These are phyloP conservation scores for Lithophane leautieri DNA, from an alignment of 2,888 invertebrate genomes.

Conservation along the genomic window DNA sequence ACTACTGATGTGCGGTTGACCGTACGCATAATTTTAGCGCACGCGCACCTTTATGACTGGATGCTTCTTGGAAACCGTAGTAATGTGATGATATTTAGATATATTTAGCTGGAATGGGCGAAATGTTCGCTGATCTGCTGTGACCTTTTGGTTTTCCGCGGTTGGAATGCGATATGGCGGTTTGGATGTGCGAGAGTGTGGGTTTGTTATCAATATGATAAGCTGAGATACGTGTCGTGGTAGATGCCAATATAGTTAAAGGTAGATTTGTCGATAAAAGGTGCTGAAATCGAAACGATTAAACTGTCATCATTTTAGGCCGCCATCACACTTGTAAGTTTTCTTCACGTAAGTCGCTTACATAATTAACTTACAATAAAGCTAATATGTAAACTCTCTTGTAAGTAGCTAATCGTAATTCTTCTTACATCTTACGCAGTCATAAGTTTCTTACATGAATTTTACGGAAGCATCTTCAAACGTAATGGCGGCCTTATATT, in stretches of 20 bases:
- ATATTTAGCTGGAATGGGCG: conserved; percentile 43
- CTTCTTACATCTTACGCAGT: too few relatives aligned
- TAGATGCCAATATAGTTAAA: neutral
- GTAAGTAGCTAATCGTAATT: too few relatives aligned
- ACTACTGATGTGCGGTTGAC: conserved; percentile 28
- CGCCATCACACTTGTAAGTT: too few relatives aligned
- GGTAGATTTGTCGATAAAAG: too few relatives aligned
- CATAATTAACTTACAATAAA: too few relatives aligned
- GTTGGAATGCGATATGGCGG: conserved; percentile 14
- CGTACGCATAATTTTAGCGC: conserved; percentile 77
- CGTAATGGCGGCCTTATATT: neutral
- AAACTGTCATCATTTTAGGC: neutral
- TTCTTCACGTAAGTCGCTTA: too few relatives aligned
- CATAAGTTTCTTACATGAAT: too few relatives aligned
- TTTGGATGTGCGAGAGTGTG: neutral
- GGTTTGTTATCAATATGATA: conserved; percentile 26
- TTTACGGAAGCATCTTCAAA: too few relatives aligned
- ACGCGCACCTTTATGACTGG: conserved; percentile 72
- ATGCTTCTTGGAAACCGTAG: conserved; percentile 58
- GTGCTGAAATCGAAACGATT: too few relatives aligned
- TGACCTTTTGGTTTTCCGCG: conserved; percentile 41
- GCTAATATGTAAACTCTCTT: too few relatives aligned
- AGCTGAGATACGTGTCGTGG: neutral
- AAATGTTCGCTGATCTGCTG: conserved; percentile 43
- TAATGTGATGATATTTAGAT: conserved; percentile 56